Evolutionary conservation across 1,140 invertebrate species (phyloP).

Genomic region (Cryptotermes secundus): DNA sequence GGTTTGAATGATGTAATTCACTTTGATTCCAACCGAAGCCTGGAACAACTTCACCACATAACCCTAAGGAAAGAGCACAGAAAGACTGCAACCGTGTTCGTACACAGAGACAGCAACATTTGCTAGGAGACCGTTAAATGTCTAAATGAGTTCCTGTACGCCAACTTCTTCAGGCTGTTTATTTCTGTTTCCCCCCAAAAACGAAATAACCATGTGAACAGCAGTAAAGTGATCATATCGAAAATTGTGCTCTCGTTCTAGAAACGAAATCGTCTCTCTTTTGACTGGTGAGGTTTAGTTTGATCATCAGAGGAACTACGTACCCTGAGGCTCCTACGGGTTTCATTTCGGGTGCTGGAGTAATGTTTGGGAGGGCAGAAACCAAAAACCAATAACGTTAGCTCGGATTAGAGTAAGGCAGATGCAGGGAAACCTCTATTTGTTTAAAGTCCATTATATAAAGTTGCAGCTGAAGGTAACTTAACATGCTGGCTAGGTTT

Average conservation of each 20-base stretch:
- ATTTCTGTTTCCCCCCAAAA: not conserved
- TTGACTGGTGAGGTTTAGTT: not conserved
- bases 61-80: not conserved
- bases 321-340: not conserved
- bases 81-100: not conserved
- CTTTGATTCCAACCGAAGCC: not conserved
- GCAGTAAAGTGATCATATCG: constrained; percentile 16
- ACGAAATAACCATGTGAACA: not conserved
- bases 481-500: not conserved
- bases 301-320: not conserved
- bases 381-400: constrained; percentile 35
- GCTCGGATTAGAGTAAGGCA: constrained; percentile 29
- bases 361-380: constrained; percentile 20
- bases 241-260: not conserved
- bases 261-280: not conserved
- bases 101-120: not conserved
- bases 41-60: not conserved
- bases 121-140: not conserved
- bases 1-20: too few relatives aligned
- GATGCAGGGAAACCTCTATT: constrained; percentile 14
- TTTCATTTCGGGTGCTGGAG: constrained; percentile 30
- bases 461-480: not conserved
- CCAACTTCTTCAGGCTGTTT: not conserved
- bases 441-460: constrained; percentile 28
- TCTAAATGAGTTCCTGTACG: not conserved